These are phyloP conservation scores for Phrynosoma platyrhinos DNA, from an alignment of 2,113 vertebrate species.

Conservation along the genomic window DNA sequence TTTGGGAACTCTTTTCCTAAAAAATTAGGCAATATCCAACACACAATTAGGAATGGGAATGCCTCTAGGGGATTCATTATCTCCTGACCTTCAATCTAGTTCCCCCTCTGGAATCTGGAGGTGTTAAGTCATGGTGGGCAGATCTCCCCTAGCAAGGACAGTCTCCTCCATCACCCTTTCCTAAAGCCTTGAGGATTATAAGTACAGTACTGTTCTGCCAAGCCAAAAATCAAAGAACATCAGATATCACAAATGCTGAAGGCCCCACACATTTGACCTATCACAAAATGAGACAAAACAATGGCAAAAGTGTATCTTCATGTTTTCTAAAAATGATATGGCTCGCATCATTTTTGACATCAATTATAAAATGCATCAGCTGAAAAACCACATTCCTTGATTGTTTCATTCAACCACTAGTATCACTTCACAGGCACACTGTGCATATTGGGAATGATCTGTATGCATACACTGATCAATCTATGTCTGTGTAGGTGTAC, in stretches of 20 bases:
- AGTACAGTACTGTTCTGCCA: background rate
- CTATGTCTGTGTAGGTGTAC: no score
- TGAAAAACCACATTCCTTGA: background rate
- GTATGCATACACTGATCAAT: background rate
- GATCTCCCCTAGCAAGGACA: background rate
- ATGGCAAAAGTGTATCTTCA: slow-evolving; percentile 21
- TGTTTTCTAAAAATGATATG: background rate
- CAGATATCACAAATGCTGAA: slow-evolving; percentile 3
- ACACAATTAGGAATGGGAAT: background rate
- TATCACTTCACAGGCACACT: background rate
- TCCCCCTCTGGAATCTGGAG: background rate
- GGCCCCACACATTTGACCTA: background rate
- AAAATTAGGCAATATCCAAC: accelerated
- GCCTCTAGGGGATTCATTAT: background rate
- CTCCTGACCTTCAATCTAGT: background rate
- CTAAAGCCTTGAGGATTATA: slow-evolving; percentile 10
- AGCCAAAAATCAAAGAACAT: slow-evolving; percentile 34
- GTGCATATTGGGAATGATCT: background rate
- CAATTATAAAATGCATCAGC: background rate
- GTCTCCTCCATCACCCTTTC: slow-evolving; percentile 2
- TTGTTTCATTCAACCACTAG: background rate
- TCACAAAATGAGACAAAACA: slow-evolving; percentile 19
- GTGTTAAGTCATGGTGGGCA: background rate
- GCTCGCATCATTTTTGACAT: background rate
- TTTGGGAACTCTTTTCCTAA: slow-evolving; percentile 2